A percentile compares a stretch with the other conserved stretches of the same genome.
These are phyloP conservation scores for Aphelinus certus DNA, from an alignment of 1,140 invertebrate genomes.

Conservation along the genomic window DNA sequence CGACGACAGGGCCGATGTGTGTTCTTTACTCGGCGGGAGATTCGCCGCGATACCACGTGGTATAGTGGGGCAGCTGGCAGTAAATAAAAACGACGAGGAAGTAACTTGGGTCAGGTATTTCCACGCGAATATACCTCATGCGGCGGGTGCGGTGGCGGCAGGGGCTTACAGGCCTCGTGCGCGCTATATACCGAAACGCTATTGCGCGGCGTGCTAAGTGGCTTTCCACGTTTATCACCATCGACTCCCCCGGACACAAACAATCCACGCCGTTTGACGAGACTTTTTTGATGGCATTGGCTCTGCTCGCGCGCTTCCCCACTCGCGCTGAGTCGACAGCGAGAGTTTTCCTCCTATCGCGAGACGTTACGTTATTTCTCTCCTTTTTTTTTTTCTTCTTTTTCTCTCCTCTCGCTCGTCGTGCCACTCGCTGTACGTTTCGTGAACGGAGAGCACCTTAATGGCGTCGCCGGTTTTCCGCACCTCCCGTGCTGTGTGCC, in stretches of 20 bases:
- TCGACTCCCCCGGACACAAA: slow-evolving; percentile 17
- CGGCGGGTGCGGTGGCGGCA: no score
- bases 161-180: no score
- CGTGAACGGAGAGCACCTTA: background rate
- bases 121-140: no score
- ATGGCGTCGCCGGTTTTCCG: no score
- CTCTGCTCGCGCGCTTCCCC: slow-evolving; percentile 1
- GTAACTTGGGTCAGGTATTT: no score
- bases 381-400: background rate
- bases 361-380: background rate
- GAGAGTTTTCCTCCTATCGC: background rate
- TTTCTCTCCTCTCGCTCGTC: background rate
- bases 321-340: background rate
- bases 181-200: no score
- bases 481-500: no score
- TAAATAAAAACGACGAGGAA: no score
- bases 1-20: no score
- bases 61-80: no score
- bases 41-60: no score
- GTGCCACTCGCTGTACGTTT: background rate
- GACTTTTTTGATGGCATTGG: slow-evolving; percentile 6
- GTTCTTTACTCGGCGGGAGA: no score
- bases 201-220: slow-evolving; percentile 10
- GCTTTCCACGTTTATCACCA: slow-evolving; percentile 33
- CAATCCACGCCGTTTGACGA: slow-evolving; percentile 7